Conservation (phyloP, 2,888 invertebrate species). For the Epiblema foenella region DNA sequence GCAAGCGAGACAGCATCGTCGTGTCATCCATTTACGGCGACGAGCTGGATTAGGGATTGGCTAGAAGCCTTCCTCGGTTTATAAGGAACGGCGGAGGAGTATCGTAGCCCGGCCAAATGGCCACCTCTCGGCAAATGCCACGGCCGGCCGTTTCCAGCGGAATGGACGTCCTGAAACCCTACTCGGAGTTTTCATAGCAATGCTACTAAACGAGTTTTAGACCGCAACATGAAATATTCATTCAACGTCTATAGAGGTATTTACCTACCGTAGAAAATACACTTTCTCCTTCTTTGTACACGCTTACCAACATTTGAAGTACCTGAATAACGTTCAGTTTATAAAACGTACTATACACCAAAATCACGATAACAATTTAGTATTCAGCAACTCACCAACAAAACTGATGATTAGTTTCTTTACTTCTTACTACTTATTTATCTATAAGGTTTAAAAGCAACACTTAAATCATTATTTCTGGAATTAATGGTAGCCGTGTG, state of each 20-base stretch:
- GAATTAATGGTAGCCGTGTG: neutral
- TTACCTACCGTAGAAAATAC: constrained; percentile 22
- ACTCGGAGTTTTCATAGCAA: constrained; percentile 61
- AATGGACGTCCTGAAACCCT: constrained; percentile 61
- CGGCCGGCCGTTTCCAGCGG: constrained; percentile 72
- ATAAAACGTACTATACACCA: too few species aligned
- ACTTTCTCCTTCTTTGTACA: neutral
- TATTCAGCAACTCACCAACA: too few species aligned
- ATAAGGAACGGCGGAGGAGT: constrained; percentile 75
- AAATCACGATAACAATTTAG: too few species aligned
- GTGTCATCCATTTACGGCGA: constrained; percentile 1
- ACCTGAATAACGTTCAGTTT: too few species aligned
- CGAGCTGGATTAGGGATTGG: constrained; percentile 31
- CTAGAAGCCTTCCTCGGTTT: constrained; percentile 62
- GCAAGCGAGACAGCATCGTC: constrained; percentile 26
- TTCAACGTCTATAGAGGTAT: constrained; percentile 19
- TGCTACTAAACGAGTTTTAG: constrained; percentile 33
- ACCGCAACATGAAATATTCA: constrained; percentile 27
- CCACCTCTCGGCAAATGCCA: constrained; percentile 75
- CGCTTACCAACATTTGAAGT: neutral
- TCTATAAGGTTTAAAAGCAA: too few species aligned
- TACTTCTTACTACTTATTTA: too few species aligned
- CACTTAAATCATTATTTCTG: neutral
- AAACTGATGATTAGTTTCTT: too few species aligned
- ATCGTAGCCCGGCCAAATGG: constrained; percentile 76